Evolutionary conservation across 2,888 invertebrate species (phyloP), one percentile per base, ranked within the genome.

Genomic region (Augiades crinisus): DNA sequence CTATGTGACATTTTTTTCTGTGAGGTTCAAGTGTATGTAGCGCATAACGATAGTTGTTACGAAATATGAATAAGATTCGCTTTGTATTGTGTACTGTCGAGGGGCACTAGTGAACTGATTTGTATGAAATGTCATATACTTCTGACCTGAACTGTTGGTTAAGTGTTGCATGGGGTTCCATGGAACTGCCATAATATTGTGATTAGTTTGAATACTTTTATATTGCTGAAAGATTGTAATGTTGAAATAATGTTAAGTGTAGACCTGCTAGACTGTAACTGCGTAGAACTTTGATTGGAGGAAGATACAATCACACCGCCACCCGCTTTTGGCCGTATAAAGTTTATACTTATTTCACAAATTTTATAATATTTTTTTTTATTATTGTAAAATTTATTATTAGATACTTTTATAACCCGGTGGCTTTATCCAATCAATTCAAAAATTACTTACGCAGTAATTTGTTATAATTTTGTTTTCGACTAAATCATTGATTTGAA

Each of bases 181-280:
- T 80, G 81, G 87, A 78, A 67, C 86, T 83, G 89, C 88, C 87
- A 88, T 87, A 86, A 81, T 75, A 77, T 78, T 89, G 87, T 88
- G 89, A 89, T 88, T 84, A 77, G 85, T 87, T 88, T 89, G 81
- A 88, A 84, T 88, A 89, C 86, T 88, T 89, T 88, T 89, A 87
- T 87, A 87, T 81, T 85, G 83, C 84, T 79, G 82, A 79, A 74
- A 77, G 82, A 76, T 73, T 80, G 78, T 77, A 78, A 70, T 75
- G 76, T 79, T 80, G 74, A 75, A 68, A 72, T 84, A 83, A 76
- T 81, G 75, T 79, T 86, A 88, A 87, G 86, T 70, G 72, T 89
- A 88, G 89, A 86, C 77, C 71, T 85, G 89, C 87, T 89, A 89
- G 88, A 82, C 70, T 83, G 75, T 80, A 78, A 75, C 63, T 82